Evolutionary conservation across 2,113 vertebrate genomes (phyloP).

Genomic region (Odobenus rosmarus): DNA sequence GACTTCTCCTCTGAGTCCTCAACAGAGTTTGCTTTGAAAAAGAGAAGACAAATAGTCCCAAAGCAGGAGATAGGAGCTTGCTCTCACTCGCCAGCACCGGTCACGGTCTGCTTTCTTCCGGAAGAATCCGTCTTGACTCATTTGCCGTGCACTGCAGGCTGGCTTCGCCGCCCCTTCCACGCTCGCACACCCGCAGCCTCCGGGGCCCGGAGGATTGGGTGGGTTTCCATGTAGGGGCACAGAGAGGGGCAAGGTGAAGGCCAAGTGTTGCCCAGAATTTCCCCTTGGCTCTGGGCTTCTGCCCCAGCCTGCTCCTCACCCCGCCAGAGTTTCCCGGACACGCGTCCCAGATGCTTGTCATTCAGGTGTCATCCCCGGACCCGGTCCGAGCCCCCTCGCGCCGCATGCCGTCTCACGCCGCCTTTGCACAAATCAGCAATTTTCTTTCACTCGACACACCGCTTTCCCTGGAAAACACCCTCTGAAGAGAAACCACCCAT

Average conservation of each 20-base stretch:
- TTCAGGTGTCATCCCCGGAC: fast-evolving
- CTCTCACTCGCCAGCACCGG: neutral
- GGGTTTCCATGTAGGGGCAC: neutral
- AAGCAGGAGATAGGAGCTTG: neutral
- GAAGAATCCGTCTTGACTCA: neutral
- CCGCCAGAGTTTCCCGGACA: fast-evolving
- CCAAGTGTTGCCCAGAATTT: fast-evolving
- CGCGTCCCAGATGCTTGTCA: neutral
- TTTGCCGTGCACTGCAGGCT: neutral
- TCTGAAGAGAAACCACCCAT: neutral
- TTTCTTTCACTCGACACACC: neutral
- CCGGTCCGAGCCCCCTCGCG: fast-evolving
- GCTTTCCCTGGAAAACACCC: neutral
- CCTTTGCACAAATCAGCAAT: neutral
- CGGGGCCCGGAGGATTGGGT: no score
- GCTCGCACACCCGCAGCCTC: neutral
- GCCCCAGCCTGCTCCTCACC: fast-evolving
- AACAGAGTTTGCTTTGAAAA: neutral
- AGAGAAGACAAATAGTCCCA: neutral
- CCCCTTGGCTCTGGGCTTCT: neutral
- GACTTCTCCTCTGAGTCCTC: neutral
- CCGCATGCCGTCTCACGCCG: fast-evolving
- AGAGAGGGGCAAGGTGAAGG: fast-evolving
- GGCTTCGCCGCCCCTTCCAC: no score
- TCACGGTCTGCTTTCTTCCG: neutral